Evolutionary conservation across 2,797 vertebrate genomes (phyloP).

Genomic region (Rhodeus uyekii): DNA sequence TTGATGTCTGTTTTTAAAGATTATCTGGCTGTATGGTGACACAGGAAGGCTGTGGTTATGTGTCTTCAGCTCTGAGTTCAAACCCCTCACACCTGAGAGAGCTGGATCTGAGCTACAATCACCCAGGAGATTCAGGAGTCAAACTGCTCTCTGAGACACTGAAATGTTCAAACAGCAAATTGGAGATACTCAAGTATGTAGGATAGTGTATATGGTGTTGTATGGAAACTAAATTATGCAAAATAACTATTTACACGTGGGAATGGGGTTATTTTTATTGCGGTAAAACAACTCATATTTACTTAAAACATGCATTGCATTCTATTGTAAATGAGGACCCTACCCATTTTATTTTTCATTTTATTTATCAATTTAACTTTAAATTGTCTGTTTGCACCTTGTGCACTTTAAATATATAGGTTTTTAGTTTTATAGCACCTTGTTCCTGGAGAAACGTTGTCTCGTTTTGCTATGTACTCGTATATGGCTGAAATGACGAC

Average conservation of each 20-base stretch:
- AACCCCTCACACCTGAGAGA: not conserved
- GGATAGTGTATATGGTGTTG: not conserved
- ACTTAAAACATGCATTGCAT: no score
- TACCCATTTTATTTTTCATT: no score
- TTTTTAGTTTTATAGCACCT: no score
- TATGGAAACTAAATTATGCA: not conserved
- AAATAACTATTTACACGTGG: not conserved
- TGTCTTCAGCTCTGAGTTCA: not conserved
- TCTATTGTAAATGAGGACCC: not conserved
- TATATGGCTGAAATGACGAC: no score
- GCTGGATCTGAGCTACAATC: slow-evolving; percentile 13
- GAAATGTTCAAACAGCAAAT: not conserved
- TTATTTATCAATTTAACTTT: no score
- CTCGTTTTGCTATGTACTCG: no score
- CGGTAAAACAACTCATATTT: not conserved
- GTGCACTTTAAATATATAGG: no score
- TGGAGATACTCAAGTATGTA: not conserved
- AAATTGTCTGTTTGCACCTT: no score
- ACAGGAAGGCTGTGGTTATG: not conserved
- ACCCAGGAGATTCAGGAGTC: not conserved
- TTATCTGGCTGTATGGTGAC: slow-evolving; percentile 12
- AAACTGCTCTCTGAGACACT: not conserved
- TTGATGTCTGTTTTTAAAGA: not conserved
- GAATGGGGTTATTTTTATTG: not conserved
- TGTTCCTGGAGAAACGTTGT: no score